Conservation (phyloP, 2,113 vertebrate genomes). For the Engraulis encrasicolus region DNA sequence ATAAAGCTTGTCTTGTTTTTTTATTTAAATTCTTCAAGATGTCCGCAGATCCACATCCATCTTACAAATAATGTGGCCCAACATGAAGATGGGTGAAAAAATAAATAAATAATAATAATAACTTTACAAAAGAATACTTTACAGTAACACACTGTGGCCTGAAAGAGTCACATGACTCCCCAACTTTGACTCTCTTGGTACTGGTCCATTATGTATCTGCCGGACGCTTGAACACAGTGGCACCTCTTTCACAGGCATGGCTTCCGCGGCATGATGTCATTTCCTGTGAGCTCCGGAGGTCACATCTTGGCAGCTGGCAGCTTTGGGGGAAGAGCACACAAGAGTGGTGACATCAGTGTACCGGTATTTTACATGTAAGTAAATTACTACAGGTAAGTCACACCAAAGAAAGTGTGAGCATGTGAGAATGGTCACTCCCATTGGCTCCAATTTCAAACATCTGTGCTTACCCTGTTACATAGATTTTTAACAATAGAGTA, state of each 20-base stretch:
- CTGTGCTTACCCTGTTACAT: no score
- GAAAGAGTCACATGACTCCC: not conserved
- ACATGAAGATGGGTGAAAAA: not conserved
- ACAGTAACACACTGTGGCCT: slow-evolving; percentile 3
- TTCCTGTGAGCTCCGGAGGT: slow-evolving; percentile 31
- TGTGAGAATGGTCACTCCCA: no score
- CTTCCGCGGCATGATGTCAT: slow-evolving; percentile 32
- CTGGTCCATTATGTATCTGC: not conserved
- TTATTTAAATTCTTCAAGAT: not conserved
- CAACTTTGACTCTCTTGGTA: not conserved
- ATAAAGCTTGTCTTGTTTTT: no score
- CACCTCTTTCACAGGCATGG: not conserved
- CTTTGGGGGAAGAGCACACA: not conserved
- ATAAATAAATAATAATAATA: not conserved
- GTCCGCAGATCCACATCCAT: not conserved
- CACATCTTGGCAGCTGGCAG: not conserved
- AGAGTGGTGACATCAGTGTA: not conserved
- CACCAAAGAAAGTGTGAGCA: no score
- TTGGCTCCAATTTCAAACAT: no score
- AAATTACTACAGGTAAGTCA: no score
- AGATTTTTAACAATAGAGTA: no score
- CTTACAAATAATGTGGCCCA: not conserved
- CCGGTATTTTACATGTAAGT: no score
- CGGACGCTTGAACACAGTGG: not conserved
- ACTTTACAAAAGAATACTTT: not conserved